Evolutionary conservation across 2,797 vertebrate species (phyloP), one percentile per base, ranked within the genome.

Genomic region (Molossus alvarezi): DNA sequence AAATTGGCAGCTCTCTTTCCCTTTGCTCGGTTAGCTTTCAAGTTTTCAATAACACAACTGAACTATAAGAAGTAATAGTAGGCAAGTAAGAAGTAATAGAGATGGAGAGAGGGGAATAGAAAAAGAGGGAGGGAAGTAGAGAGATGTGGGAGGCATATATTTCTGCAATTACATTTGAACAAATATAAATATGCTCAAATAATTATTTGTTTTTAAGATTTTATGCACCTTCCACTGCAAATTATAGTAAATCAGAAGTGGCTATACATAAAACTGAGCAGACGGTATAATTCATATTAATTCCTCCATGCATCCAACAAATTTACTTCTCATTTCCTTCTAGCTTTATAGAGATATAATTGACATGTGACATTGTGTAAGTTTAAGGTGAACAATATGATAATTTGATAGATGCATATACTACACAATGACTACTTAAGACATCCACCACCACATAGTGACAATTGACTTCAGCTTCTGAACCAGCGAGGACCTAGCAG

Each of bases 191-290:
- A 58, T 64, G 25, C 27, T 85, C 11, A 79, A 85, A 75, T 93
- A 90, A 86, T 73, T 93, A 45, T 72, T 85, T 86, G 20, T 37
- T 88, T 91, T 96, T 95, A 94, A 81, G 48, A 92, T 84, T 58
- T 84, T 27, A 8, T 62, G 8, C 12, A 94, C 21, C 72, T 89
- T 90, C 25, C 13, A 77, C 51, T 88, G 33, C 1, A 94, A 94
- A 90, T 65, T 65, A 79, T 20, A 72, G n/a, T 79, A 95, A 88
- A 82, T 94, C 67, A 69, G 77, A 95, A 72, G 25, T 80, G 17
- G 5, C 57, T 73, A 58, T 82, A 87, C 90, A 91, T 96, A 87
- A 92, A 95, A 92, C 6, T 94, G 48, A 94, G 41, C 72, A 80
- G 21, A 64, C 88, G 58, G 25, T 58, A n/a, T 62, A 87, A 87